phyloP scores from a whole-genome alignment of 2,797 vertebrate species.

The Rhinoraja longicauda region DNA sequence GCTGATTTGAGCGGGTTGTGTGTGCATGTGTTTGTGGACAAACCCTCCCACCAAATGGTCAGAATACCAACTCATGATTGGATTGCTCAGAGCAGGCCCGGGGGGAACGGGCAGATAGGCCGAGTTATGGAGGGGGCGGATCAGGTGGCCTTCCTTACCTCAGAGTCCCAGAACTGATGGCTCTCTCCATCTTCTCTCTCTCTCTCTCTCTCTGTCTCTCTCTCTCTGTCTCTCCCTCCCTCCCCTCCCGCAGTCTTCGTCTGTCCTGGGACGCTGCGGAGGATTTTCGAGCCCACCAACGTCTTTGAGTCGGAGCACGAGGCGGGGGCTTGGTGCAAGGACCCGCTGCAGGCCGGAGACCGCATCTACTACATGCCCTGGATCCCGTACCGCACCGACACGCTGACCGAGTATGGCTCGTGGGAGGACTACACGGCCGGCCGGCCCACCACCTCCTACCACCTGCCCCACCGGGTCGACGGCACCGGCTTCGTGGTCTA shows the following conservation, averaged over 20 bases:
- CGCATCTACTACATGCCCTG: conserved; percentile 91
- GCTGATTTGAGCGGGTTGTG: neutral
- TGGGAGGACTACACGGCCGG: conserved; percentile 85
- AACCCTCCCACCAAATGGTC: neutral
- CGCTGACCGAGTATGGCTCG: conserved; percentile 82
- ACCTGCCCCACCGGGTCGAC: conserved; percentile 84
- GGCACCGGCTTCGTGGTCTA: conserved; percentile 92
- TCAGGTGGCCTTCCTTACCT: conserved; percentile 43
- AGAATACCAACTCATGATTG: conserved; percentile 15
- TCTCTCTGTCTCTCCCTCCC: conserved; percentile 24
- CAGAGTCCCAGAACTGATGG: conserved; percentile 49
- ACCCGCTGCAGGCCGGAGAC: conserved; percentile 87
- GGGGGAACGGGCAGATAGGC: neutral
- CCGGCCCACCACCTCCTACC: conserved; percentile 83
- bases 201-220: conserved; percentile 63
- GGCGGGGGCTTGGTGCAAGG: conserved; percentile 90
- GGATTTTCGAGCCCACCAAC: conserved; percentile 75
- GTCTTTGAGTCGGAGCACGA: conserved; percentile 85
- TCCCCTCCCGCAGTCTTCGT: conserved; percentile 74
- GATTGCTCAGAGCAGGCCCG: neutral
- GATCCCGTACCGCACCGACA: conserved; percentile 90
- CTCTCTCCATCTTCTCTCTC: conserved; percentile 56
- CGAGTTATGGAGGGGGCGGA: too few species aligned
- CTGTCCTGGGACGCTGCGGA: conserved; percentile 81
- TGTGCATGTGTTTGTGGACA: too few species aligned